phyloP scores from a whole-genome alignment of 2,888 invertebrate species.

The Drymonia ruficornis region DNA sequence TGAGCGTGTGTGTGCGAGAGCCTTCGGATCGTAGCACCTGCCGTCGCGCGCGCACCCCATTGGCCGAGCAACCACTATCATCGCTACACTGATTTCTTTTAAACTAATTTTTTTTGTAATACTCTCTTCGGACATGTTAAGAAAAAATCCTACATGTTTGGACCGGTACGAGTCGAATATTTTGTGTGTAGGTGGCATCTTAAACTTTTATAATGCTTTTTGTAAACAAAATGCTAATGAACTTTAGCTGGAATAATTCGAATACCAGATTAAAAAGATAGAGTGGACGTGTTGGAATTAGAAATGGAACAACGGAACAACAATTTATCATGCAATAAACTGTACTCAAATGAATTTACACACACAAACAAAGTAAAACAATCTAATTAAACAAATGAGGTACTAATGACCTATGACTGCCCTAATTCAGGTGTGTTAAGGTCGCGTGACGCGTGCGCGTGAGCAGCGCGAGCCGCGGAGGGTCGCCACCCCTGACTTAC shows the following conservation, averaged over 20 bases:
- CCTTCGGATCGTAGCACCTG: conserved; percentile 76
- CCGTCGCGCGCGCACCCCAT: conserved; percentile 77
- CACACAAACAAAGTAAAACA: not conserved
- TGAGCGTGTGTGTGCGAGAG: conserved; percentile 71
- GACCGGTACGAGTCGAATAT: conserved; percentile 76
- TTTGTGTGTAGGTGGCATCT: conserved; percentile 82
- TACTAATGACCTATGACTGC: conserved; percentile 1
- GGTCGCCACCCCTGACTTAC: conserved; percentile 63
- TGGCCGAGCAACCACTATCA: conserved; percentile 76
- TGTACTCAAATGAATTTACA: not conserved
- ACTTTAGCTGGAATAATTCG: conserved; percentile 54
- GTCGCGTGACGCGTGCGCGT: conserved; percentile 61
- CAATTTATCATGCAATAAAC: conserved; percentile 12
- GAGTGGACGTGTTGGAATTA: conserved; percentile 40
- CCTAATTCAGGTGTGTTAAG: conserved; percentile 39
- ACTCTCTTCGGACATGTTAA: conserved; percentile 74
- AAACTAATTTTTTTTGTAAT: conserved; percentile 77
- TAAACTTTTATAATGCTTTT: conserved; percentile 70
- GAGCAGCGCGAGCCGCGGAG: conserved; percentile 51
- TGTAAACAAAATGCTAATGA: conserved; percentile 76
- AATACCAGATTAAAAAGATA: conserved; percentile 51
- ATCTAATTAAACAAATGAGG: not conserved
- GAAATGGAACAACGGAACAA: conserved; percentile 16
- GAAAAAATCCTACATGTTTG: conserved; percentile 81
- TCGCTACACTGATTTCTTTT: conserved; percentile 84